Percentiles rank a stretch among this genome's conserved stretches.
phyloP scores from a whole-genome alignment of 2,797 vertebrate genomes.

The Rhinoraja longicauda region DNA sequence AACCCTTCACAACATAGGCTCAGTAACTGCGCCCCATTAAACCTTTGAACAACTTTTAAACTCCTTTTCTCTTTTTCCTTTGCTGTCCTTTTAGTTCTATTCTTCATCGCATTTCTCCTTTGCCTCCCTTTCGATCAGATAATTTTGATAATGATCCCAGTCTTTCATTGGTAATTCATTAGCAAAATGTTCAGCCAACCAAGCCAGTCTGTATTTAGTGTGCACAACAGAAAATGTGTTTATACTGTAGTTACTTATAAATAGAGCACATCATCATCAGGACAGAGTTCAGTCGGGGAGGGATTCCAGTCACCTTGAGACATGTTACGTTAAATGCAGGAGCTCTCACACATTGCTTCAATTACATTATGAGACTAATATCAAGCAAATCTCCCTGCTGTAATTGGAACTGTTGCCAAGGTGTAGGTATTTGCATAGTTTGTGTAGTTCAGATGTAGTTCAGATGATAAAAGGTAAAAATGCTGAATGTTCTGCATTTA shows the following conservation, averaged over 20 bases:
- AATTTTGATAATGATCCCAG: too few species aligned
- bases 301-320: background rate
- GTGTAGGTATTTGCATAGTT: background rate
- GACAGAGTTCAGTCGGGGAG: conserved; percentile 1
- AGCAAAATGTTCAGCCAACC: background rate
- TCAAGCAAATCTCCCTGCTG: background rate
- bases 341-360: background rate
- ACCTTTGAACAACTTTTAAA: background rate
- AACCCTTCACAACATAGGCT: background rate
- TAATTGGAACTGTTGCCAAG: background rate
- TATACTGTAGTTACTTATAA: conserved; percentile 2
- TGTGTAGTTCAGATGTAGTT: background rate
- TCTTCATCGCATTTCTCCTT: background rate
- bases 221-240: background rate
- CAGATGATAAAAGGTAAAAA: background rate
- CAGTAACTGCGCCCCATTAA: background rate
- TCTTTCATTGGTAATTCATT: background rate
- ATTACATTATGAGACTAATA: background rate
- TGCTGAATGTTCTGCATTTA: background rate
- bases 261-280: background rate
- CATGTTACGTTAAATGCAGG: background rate
- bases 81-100: background rate
- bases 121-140: background rate
- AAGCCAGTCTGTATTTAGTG: background rate
- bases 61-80: background rate